Evolutionary conservation across 2,113 vertebrate genomes (phyloP), one percentile per base, ranked within the genome.

Genomic region (Hemiprocne comata): DNA sequence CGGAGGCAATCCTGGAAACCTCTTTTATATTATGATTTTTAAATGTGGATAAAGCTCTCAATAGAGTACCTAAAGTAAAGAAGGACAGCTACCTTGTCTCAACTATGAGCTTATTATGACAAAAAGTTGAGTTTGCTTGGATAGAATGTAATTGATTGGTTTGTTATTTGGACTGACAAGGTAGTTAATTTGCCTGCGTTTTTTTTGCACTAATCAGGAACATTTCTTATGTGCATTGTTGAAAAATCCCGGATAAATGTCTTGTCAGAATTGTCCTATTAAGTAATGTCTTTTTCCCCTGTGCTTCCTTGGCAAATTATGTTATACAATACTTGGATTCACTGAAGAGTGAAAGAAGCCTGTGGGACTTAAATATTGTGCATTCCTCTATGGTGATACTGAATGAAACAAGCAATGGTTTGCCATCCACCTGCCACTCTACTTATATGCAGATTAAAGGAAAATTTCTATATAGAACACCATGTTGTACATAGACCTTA

Each of bases 1-100:
- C 98, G 98, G 97, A 98, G 97, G 97, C 98, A 98, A 95, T 98
- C 98, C 95, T 95, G 98, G 98, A 98, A 98, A 95, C 97, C 97
- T 96, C 96, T 98, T 98, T 98, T 97, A 97, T 97, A 98, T 91
- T 97, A 97, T 95, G 97, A 97, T 98, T 98, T 98, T 95, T 96
- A 98, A 97, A 93, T 98, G 95, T 96, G 98, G 98, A 98, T 98
- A 97, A 98, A 97, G 96, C 97, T 97, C 97, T 97, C 97, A 87
- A 86, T 98, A 98, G 98, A 97, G 90, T 96, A 94, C 93, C 95
- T 97, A 98, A 97, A 98, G 83, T 97, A 98, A 98, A 98, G 97
- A 97, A 98, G 96, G 97, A 97, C 97, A 98, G 92, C 97, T 98
- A 93, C 97, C 94, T 97, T 98, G 94, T 97, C 97, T 95, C 97